Evolutionary conservation across 64 coral and sea anemone species (phyloP), one percentile per base, ranked within the genome.

Genomic region (Stichodactyla mertensii): DNA sequence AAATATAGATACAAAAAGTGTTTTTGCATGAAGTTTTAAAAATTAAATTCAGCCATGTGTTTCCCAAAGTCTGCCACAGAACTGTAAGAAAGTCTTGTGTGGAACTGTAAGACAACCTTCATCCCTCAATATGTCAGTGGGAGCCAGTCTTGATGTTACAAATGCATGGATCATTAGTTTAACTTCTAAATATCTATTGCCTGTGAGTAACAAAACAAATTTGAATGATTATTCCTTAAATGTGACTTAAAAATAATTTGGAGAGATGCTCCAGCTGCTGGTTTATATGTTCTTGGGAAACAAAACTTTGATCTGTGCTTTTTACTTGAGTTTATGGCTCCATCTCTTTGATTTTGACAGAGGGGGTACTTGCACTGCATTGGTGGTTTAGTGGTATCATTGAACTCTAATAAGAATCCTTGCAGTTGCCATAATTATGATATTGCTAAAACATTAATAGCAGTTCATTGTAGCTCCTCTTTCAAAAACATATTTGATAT

Each of bases 61-160:
- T 74, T 74, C 69, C 27, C 69, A 74, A n/a, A 74, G 10, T 27
- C 23, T 27, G 7, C 27, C 12, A 2, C 36, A 45, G 36, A 45
- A 45, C 36, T 45, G 36, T 45, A 45, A 45, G 3, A 45, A 45
- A 23, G 26, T 74, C 1, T 74, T 11, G 0, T 31, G 15, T 74
- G 69, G 27, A 26, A 13, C 9, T 10, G 36, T 31, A 74, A 71
- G 69, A 74, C 69, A 74, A 23, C 69, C 26, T 74, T 74, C 1
- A 8, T 31, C 12, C 24, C 20, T 23, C 12, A 31, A 26, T 74
- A 11, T 74, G 69, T 74, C 69, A 74, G n/a, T 74, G 12, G 69
- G 69, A 74, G 69, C 69, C 7, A 31, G 23, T 74, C 69, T 74
- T 74, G 69, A 74, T 74, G 69, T 31, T 74, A 74, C 11, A 74